phyloP scores from a whole-genome alignment of 2,797 vertebrate genomes.

The Zenarchopterus dispar region DNA sequence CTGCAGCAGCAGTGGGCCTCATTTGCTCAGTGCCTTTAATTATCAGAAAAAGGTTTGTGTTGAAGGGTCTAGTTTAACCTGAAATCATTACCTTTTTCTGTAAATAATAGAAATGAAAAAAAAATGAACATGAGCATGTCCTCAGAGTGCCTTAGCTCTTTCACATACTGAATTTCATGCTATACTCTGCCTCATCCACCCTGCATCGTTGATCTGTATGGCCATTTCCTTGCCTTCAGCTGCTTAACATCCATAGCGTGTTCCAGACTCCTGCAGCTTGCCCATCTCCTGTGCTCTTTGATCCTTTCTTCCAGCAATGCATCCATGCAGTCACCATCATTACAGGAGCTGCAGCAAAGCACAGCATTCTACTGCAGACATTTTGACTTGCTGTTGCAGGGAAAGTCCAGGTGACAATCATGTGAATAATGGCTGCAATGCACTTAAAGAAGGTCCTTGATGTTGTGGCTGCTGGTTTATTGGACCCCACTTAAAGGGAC shows the following conservation, averaged over 20 bases:
- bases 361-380: slow-evolving; percentile 12
- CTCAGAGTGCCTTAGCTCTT: slow-evolving; percentile 1
- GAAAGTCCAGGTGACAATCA: slow-evolving; percentile 10
- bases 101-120: not conserved
- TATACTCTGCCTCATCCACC: slow-evolving; percentile 2
- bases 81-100: too few relatives aligned
- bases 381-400: slow-evolving; percentile 20
- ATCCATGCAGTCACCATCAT: slow-evolving; percentile 3
- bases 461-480: slow-evolving; percentile 1
- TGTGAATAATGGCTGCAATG: slow-evolving; percentile 8
- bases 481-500: not conserved
- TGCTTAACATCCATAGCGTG: slow-evolving; percentile 22
- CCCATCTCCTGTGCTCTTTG: slow-evolving; percentile 27
- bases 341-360: slow-evolving; percentile 6
- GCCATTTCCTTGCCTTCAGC: slow-evolving; percentile 29
- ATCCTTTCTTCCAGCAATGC: slow-evolving; percentile 27
- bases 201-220: slow-evolving; percentile 6
- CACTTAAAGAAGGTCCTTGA: slow-evolving; percentile 1
- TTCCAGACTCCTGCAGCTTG: not conserved
- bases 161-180: slow-evolving; percentile 13
- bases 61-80: not conserved
- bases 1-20: not conserved
- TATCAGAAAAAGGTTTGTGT: not conserved
- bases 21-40: not conserved
- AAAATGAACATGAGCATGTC: not conserved